Evolutionary conservation across 1,140 invertebrate genomes (phyloP), one percentile per base, ranked within the genome.

Genomic region (Micrasema longulum): DNA sequence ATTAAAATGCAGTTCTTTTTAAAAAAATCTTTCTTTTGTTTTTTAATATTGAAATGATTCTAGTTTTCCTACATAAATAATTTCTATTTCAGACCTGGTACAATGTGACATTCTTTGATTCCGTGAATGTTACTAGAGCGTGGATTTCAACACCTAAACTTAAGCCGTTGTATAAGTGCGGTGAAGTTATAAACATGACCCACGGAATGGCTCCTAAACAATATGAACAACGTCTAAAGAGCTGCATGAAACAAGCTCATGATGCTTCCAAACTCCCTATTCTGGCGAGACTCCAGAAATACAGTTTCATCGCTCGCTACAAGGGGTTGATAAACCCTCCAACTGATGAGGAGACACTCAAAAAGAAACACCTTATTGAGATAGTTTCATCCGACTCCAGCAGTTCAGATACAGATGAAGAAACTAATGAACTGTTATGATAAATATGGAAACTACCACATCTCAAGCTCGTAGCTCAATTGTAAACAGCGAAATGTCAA

Each of bases 71-170:
- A n/a, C n/a, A n/a, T n/a, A n/a, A n/a, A n/a, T n/a, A n/a, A n/a
- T n/a, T 62, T 62, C 16, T 62, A 1, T 87, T 79, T 16, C 80
- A 90, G 89, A 86, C 80, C 0, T 80, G 86, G 68, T 91, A 90
- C 73, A 87, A 91, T 78, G 88, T 91, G 1, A 84, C 86, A 22
- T 91, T 90, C 75, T 88, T 91, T 71, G 87, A 89, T 76, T 77
- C 83, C 43, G 73, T 80, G 12, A 73, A 75, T 38, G 83, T 87
- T 2, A 83, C 86, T 18, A 76, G 86, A 73, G 82, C 84, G 0
- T 91, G 90, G 90, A 64, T 91, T 1, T 47, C 76, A 20, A 69
- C 77, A 1, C 65, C 73, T 4, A 73, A 81, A 31, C 43, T 89
- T n/a, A 81, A 81, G 74, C 78, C 85, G 7, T 87, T 83, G 62